Evolutionary conservation across 92 coral and sea anemone species (phyloP).

Genomic region (Montipora capitata): DNA sequence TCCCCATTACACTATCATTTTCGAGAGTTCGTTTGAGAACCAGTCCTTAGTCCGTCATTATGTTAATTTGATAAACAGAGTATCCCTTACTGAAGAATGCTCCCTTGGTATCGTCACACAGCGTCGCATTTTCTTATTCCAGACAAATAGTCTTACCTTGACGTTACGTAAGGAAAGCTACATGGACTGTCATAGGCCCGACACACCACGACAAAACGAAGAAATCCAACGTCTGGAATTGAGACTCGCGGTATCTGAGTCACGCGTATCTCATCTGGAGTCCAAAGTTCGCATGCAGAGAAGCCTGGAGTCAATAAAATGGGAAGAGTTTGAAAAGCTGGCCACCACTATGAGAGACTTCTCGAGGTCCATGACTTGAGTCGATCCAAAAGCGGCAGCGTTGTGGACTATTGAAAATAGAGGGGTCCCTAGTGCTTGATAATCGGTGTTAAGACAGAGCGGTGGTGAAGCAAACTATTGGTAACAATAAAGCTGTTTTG

Average conservation of each 20-base stretch:
- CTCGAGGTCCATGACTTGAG: constrained; percentile 85
- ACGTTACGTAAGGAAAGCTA: too few species aligned
- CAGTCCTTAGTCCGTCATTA: too few species aligned
- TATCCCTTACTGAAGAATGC: too few species aligned
- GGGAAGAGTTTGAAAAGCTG: constrained; percentile 98
- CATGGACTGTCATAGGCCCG: too few species aligned
- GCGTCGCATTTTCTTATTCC: too few species aligned
- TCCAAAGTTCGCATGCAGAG: constrained; percentile 96
- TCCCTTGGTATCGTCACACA: too few species aligned
- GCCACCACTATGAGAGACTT: constrained; percentile 97
- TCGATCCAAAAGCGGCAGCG: constrained; percentile 76
- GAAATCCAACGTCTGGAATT: constrained; percentile 81
- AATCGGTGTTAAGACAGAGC: neutral
- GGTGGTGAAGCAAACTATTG: neutral
- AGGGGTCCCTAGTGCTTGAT: neutral
- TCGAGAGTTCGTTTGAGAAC: too few species aligned
- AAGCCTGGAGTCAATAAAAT: constrained; percentile 93
- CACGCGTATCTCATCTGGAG: constrained; percentile 89
- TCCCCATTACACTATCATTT: too few species aligned
- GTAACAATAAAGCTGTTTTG: too few species aligned
- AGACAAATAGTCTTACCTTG: too few species aligned
- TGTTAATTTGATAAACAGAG: too few species aligned
- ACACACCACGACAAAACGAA: constrained; percentile 46
- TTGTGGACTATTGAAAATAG: constrained; percentile 14
- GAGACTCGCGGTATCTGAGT: constrained; percentile 89